These are phyloP conservation scores for Calephelis virginiensis DNA, from an alignment of 1,140 invertebrate genomes.

Conservation along the genomic window DNA sequence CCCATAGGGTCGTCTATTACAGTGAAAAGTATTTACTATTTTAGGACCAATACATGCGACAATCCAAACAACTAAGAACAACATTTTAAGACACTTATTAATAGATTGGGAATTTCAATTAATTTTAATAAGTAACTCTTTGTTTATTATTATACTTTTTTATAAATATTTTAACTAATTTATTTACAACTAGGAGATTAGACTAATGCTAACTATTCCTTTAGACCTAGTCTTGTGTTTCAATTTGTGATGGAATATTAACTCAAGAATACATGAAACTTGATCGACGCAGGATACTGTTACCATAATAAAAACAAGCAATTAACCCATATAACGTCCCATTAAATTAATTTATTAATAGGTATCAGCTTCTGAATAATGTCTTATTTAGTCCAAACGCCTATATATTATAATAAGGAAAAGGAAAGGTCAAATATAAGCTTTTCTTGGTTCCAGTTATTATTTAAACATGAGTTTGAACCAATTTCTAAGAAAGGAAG, in stretches of 20 bases:
- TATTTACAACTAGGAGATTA: background rate
- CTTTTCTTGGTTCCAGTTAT: too few relatives aligned
- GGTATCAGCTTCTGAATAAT: background rate
- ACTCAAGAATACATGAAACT: background rate
- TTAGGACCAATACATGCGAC: background rate
- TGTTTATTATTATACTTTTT: background rate
- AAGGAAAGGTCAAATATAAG: too few relatives aligned
- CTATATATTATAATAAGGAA: too few relatives aligned
- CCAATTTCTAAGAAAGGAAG: too few relatives aligned
- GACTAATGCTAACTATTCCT: background rate
- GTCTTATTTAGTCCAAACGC: background rate
- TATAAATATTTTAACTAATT: too few relatives aligned
- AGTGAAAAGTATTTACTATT: conserved; percentile 42
- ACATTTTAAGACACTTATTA: background rate
- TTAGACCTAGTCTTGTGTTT: too few relatives aligned
- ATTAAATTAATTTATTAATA: background rate
- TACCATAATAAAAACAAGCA: background rate
- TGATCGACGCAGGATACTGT: background rate
- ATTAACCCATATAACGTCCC: background rate
- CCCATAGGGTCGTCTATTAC: conserved; percentile 60
- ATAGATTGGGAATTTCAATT: too few relatives aligned
- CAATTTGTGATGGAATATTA: background rate
- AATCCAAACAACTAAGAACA: background rate
- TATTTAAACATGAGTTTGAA: too few relatives aligned
- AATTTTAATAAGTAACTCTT: background rate